Evolutionary conservation across 2,888 invertebrate genomes (phyloP).

Genomic region (Hydriomena furcata): DNA sequence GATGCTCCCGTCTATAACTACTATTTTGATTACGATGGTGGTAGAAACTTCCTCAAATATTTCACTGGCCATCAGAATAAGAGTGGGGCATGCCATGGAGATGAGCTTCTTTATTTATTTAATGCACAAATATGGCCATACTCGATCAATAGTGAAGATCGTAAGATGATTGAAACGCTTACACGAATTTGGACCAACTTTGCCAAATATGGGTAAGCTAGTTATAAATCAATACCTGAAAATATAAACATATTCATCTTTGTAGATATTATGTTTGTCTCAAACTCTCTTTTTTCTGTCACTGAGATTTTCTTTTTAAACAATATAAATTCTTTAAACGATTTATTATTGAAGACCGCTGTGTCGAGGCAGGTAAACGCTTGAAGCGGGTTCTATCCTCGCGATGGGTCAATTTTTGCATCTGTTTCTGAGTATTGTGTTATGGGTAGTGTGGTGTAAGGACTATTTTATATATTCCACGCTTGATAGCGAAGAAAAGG

Average conservation of each 20-base stretch:
- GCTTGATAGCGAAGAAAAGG: too few species aligned
- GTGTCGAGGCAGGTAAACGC: too few species aligned
- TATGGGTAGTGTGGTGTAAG: too few species aligned
- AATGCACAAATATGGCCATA: slow-evolving; percentile 58
- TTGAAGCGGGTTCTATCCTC: too few species aligned
- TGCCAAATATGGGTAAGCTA: slow-evolving; percentile 67
- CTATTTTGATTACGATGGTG: slow-evolving; percentile 64
- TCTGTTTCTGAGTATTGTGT: too few species aligned
- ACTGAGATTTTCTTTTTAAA: too few species aligned
- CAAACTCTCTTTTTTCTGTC: slow-evolving; percentile 1
- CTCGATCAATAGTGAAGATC: slow-evolving; percentile 51
- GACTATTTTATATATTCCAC: too few species aligned
- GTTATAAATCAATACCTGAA: neutral
- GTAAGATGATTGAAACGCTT: slow-evolving; percentile 56
- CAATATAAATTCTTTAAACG: too few species aligned
- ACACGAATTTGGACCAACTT: slow-evolving; percentile 73
- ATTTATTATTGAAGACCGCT: too few species aligned
- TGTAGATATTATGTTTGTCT: neutral
- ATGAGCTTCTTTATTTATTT: slow-evolving; percentile 71
- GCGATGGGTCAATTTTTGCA: too few species aligned
- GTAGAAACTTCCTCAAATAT: slow-evolving; percentile 61
- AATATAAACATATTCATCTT: too few species aligned
- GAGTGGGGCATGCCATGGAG: slow-evolving; percentile 65
- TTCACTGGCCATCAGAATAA: slow-evolving; percentile 48
- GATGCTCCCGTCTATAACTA: slow-evolving; percentile 62